Evolutionary conservation across 2,113 vertebrate species (phyloP).

Genomic region (Sinocyclocheilus grahami): DNA sequence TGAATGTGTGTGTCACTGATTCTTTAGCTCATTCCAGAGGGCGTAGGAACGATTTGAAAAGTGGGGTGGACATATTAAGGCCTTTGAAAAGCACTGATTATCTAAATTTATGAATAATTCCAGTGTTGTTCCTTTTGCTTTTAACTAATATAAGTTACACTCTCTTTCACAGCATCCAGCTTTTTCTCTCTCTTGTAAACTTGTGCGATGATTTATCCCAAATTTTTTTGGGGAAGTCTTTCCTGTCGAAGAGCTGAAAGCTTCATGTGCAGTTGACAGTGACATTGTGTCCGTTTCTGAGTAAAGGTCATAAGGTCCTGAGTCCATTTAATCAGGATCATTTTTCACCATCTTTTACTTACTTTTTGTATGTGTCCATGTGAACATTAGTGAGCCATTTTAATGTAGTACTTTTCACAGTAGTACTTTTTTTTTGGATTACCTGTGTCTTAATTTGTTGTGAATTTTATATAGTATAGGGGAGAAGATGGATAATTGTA

Average conservation of each 20-base stretch:
- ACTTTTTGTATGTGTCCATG: constrained; percentile 37
- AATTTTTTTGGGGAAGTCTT: constrained; percentile 22
- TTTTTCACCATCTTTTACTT: constrained; percentile 66
- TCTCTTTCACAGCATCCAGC: not conserved
- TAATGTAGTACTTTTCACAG: not conserved
- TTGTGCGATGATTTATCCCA: constrained; percentile 27
- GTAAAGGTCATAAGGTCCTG: constrained; percentile 44
- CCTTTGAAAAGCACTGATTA: not conserved
- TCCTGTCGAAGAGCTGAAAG: constrained; percentile 48
- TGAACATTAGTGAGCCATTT: constrained; percentile 11
- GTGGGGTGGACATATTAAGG: not conserved
- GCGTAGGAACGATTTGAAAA: not conserved
- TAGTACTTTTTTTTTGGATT: not conserved
- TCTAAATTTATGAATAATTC: not conserved
- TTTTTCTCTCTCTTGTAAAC: constrained; percentile 25
- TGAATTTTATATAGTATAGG: not conserved
- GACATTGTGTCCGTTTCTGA: constrained; percentile 41
- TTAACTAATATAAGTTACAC: not conserved
- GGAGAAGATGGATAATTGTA: not conserved
- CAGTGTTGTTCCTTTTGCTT: not conserved
- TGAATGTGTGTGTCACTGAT: constrained; percentile 21
- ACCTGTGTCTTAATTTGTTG: not conserved
- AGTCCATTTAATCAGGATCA: constrained; percentile 69
- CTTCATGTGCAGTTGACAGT: constrained; percentile 40
- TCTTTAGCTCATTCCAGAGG: constrained; percentile 7